Conservation (phyloP, 2,888 invertebrate species). For the Nasonia oneida region DNA sequence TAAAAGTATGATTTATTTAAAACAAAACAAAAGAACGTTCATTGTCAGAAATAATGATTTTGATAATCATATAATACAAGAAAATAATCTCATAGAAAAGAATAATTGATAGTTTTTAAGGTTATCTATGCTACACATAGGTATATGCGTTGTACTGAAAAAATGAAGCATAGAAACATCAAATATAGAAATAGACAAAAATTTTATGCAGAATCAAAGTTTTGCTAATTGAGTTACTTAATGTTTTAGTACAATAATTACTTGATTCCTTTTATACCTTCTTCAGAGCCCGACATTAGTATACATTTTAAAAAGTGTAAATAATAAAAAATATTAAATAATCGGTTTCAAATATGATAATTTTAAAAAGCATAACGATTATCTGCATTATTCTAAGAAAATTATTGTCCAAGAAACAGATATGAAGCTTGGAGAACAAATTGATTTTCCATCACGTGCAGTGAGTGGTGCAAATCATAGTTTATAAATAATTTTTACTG, state of each 20-base stretch:
- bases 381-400: not conserved
- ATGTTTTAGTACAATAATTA: not conserved
- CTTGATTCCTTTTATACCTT: conserved; percentile 1
- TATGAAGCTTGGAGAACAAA: not conserved
- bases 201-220: conserved; percentile 16
- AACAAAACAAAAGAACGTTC: not conserved
- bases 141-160: not conserved
- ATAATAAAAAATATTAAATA: conserved; percentile 31
- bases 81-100: conserved; percentile 12
- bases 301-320: conserved; percentile 32
- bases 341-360: conserved; percentile 1
- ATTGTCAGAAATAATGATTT: conserved; percentile 28
- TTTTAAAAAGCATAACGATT: conserved; percentile 9
- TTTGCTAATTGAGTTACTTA: not conserved
- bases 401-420: not conserved
- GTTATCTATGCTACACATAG: conserved; percentile 14
- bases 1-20: conserved; percentile 18
- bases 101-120: conserved; percentile 30
- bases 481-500: not conserved
- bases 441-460: not conserved
- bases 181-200: conserved; percentile 16
- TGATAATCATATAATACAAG: conserved; percentile 19
- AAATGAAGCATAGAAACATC: conserved; percentile 23
- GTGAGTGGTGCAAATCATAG: conserved; percentile 10
- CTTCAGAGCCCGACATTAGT: not conserved